Evolutionary conservation across 1,140 invertebrate species (phyloP).

Genomic region (Temnothorax curvispinosus): DNA sequence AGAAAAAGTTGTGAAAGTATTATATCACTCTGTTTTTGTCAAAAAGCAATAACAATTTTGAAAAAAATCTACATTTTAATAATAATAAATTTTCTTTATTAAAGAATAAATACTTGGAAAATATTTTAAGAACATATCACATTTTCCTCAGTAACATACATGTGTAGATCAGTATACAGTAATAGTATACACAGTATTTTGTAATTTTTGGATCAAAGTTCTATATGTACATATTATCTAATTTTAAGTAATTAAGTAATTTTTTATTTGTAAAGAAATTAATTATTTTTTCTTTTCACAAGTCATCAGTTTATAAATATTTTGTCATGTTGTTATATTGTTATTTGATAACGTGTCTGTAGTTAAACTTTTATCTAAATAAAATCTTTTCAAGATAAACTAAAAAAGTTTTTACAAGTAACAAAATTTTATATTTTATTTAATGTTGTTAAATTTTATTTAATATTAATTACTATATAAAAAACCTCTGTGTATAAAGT

Average conservation of each 20-base stretch:
- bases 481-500: constrained; percentile 1
- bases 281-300: background rate
- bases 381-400: constrained; percentile 1
- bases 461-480: background rate
- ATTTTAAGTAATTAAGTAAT: background rate
- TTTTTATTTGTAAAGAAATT: background rate
- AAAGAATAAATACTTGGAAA: too few species aligned
- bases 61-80: background rate
- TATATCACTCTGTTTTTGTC: too few species aligned
- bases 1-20: background rate
- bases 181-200: background rate
- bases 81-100: background rate
- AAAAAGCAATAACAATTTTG: background rate
- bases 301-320: constrained; percentile 15
- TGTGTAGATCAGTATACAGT: background rate
- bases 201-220: constrained; percentile 9
- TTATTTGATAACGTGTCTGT: background rate
- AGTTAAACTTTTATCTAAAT: background rate
- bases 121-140: background rate
- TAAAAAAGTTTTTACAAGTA: background rate
- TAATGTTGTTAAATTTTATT: constrained; percentile 3
- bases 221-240: background rate
- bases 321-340: background rate
- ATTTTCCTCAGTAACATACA: constrained; percentile 7
- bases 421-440: constrained; percentile 5